Evolutionary conservation across 2,797 vertebrate genomes (phyloP).

Genomic region (Cetoscarus ocellatus): DNA sequence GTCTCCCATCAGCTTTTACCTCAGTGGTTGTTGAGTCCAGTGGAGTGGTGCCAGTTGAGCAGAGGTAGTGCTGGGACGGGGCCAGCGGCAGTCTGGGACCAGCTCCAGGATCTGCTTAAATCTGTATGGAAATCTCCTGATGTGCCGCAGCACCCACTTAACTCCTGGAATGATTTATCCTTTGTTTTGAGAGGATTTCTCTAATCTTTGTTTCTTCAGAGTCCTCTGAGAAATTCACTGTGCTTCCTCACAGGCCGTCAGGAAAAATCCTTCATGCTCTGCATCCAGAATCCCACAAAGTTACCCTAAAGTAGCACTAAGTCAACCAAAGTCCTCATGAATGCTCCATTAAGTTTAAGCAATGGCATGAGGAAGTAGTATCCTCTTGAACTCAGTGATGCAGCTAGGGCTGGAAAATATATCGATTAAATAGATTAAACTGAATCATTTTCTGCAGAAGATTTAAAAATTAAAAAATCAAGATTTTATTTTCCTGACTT

Average conservation of each 20-base stretch:
- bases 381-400: too few relatives aligned
- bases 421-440: too few relatives aligned
- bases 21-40: conserved; percentile 24
- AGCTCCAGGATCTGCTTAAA: conserved; percentile 52
- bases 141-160: conserved; percentile 19
- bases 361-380: too few relatives aligned
- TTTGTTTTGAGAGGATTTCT: conserved; percentile 18
- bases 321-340: too few relatives aligned
- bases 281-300: too few relatives aligned
- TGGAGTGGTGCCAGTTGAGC: conserved; percentile 44
- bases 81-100: conserved; percentile 53
- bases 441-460: too few relatives aligned
- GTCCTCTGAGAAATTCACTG: not conserved
- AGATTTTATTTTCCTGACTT: too few relatives aligned
- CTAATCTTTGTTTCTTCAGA: conserved; percentile 3
- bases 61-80: conserved; percentile 38
- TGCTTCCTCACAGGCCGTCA: not conserved
- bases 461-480: too few relatives aligned
- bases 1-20: conserved; percentile 34
- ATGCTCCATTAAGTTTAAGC: too few relatives aligned
- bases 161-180: conserved; percentile 17
- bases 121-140: conserved; percentile 31
- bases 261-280: not conserved
- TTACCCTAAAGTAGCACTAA: too few relatives aligned
- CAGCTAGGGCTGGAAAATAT: too few relatives aligned